A percentile compares a stretch with the other conserved stretches of the same genome.
These are phyloP conservation scores for Phaethon lepturus DNA, from an alignment of 2,113 vertebrate species.

Conservation along the genomic window DNA sequence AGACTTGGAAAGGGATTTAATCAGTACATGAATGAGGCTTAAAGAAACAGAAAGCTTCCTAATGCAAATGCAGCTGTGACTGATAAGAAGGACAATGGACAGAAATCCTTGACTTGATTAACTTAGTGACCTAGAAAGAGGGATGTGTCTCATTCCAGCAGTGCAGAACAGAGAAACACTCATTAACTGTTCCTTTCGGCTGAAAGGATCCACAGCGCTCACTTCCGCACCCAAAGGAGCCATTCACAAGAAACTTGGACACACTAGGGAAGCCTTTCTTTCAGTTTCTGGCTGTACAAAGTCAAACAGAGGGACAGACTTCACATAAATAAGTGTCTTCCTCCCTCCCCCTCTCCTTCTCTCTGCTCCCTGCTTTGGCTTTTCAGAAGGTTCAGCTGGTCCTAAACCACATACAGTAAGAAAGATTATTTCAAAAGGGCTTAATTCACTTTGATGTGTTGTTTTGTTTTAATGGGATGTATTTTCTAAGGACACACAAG, in stretches of 20 bases:
- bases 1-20: conserved; percentile 58
- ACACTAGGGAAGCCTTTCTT: conserved; percentile 42
- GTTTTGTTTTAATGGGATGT: conserved; percentile 33
- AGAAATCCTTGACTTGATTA: conserved; percentile 75
- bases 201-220: conserved; percentile 51
- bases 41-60: conserved; percentile 57
- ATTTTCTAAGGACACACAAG: background rate
- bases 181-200: conserved; percentile 56
- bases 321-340: conserved; percentile 56
- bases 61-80: conserved; percentile 68
- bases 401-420: conserved; percentile 46
- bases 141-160: conserved; percentile 65
- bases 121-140: conserved; percentile 73
- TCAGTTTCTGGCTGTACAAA: conserved; percentile 53
- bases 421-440: conserved; percentile 43
- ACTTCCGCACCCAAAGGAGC: conserved; percentile 61
- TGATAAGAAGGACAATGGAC: conserved; percentile 69
- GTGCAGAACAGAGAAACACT: conserved; percentile 60
- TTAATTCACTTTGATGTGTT: conserved; percentile 48
- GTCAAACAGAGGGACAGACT: conserved; percentile 44
- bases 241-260: conserved; percentile 64
- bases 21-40: conserved; percentile 55
- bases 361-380: background rate
- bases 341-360: background rate
- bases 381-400: conserved; percentile 36